These are phyloP conservation scores for Oreohelix idahoensis DNA, from an alignment of 1,140 invertebrate species.

Conservation along the genomic window DNA sequence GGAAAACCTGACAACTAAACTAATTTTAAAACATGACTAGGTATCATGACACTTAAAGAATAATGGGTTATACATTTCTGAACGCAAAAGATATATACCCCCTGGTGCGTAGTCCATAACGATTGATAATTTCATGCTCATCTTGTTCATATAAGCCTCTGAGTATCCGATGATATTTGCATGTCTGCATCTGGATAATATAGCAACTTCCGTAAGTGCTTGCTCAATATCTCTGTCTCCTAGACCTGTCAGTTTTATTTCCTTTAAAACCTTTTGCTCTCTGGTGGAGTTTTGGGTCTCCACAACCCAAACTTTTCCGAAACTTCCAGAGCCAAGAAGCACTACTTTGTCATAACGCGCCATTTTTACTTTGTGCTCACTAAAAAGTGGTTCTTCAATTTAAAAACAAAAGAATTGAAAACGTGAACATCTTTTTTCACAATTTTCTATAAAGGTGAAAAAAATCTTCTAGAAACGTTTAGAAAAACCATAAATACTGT, in stretches of 20 bases:
- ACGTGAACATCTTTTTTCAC: too few relatives aligned
- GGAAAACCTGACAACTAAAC: too few relatives aligned
- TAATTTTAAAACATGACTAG: too few relatives aligned
- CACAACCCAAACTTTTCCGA: conserved; percentile 78
- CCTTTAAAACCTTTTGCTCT: conserved; percentile 76
- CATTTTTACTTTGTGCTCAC: conserved; percentile 47
- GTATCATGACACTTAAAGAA: too few relatives aligned
- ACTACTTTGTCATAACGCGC: conserved; percentile 55
- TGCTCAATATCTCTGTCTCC: conserved; percentile 75
- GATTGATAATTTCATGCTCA: conserved; percentile 72
- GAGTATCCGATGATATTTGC: conserved; percentile 74
- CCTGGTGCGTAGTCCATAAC: conserved; percentile 77
- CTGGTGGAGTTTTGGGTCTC: conserved; percentile 55
- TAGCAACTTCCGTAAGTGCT: conserved; percentile 70
- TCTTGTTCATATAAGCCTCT: conserved; percentile 71
- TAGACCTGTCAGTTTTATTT: conserved; percentile 75
- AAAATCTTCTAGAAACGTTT: too few relatives aligned
- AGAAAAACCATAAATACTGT: too few relatives aligned
- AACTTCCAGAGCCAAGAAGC: conserved; percentile 76
- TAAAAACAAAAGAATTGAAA: too few relatives aligned
- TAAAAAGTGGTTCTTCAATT: too few relatives aligned
- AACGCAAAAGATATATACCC: conserved; percentile 72
- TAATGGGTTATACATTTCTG: too few relatives aligned
- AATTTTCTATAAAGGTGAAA: too few relatives aligned
- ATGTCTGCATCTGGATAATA: conserved; percentile 74